Base-by-base conservation (phyloP, 2,888 invertebrate genomes). In the Elmis aenea region DNA sequence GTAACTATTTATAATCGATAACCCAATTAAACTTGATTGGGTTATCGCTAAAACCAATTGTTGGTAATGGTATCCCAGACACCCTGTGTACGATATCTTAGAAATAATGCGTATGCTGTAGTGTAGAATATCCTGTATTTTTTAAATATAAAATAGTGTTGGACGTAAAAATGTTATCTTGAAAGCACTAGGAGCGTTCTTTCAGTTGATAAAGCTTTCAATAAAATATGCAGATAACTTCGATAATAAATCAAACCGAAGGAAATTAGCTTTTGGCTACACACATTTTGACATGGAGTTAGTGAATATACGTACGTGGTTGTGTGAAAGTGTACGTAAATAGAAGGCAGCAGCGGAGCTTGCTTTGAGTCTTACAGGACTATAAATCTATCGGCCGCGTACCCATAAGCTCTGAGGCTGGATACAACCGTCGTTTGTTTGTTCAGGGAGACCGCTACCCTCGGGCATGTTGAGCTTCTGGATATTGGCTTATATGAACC, bases 381-480 rank as follows among this genome's bases (percentile, higher is more conserved):
- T 50, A 57, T 57, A 58, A 58, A 58, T 58, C 55, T 54, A 55
- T 56, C 52, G 52, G 50, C 49, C 46, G 54, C 48, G 48, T 52
- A 54, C 49, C 50, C 49, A 47, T 41, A 47, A 47, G 50, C 46
- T 33, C 32, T 48, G 42, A 51, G 49, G 48, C 50, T 47, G 55
- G 50, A 54, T 56, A 56, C 52, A 52, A 52, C 39, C 49, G 49
- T 50, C 55, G 54, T 57, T 57, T 55, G 56, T 57, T 55, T 56
- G 52, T 45, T 39, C 44, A 36, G 45, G 44, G 47, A 49, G 46
- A 48, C 46, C 45, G 37, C 45, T 43, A 39, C 47, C 52, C 46
- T 30, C 29, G 38, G 51, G 50, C 42, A 41, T 29, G 44, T 44
- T 42, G 50, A 49, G 51, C 50, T 53, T 44, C 50, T 49, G 48